Evolutionary conservation across 2,888 invertebrate genomes (phyloP).

Genomic region (Hylaea fasciaria): DNA sequence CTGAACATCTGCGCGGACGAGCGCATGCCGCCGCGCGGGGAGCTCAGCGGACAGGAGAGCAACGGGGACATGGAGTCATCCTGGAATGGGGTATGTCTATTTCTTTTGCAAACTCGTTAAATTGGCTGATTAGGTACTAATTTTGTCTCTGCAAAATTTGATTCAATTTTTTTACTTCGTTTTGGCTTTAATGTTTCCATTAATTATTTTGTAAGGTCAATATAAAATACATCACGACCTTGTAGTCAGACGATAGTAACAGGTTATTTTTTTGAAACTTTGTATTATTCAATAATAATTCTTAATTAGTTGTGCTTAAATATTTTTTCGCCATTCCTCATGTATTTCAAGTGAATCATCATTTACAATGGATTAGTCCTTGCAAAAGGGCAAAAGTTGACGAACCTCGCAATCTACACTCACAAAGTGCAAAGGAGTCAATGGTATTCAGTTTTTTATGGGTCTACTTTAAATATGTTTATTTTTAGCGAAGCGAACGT

Average conservation of each 20-base stretch:
- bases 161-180: too few species aligned
- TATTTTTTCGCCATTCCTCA: too few species aligned
- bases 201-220: too few species aligned
- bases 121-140: neutral
- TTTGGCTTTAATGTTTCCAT: too few species aligned
- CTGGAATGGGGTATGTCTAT: constrained; percentile 88
- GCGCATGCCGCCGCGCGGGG: constrained; percentile 94
- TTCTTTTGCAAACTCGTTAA: neutral
- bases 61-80: constrained; percentile 92
- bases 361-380: constrained; percentile 7
- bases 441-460: neutral
- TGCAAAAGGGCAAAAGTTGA: constrained; percentile 6
- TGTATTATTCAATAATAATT: too few species aligned
- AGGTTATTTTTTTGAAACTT: too few species aligned
- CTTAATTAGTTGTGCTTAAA: too few species aligned
- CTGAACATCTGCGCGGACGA: constrained; percentile 93
- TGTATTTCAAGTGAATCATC: too few species aligned
- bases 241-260: too few species aligned
- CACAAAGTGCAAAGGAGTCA: neutral
- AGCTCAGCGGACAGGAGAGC: constrained; percentile 94
- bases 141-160: too few species aligned
- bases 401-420: neutral
- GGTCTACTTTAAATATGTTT: neutral
- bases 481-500: neutral
- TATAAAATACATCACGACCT: too few species aligned